Base-by-base conservation (phyloP, 2,888 invertebrate species). In the Gandaritis pyraliata region DNA sequence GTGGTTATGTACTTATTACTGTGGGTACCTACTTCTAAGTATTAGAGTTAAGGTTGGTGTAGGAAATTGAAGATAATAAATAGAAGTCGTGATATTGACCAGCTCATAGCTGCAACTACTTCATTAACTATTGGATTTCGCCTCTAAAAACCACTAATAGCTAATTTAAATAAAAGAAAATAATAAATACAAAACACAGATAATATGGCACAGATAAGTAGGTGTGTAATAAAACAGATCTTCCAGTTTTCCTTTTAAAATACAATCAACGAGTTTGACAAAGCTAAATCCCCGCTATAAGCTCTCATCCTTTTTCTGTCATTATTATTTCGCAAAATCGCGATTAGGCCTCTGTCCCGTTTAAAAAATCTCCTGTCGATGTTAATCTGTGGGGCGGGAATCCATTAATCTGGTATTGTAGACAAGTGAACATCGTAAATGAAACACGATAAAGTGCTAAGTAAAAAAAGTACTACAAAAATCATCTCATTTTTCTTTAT, bases 351-450 rank as follows among this genome's bases (percentile, higher is more conserved):
- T 57, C 39, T 53, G 45, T 58, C 49, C 38, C 47, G 16, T 55
- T 60, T 63, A 48, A 70, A 68, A 68, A 70, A 68, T 65, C 62
- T 58, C 54, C 65, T 65, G 74, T 74, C 76, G 77, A 78, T 77
- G 67, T 77, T 75, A 78, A 83, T 78, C 77, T 70, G 68, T 57
- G 65, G 70, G 72, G 74, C 71, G 72, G 66, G 46, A 39, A 33
- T 45, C 68, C 68, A 68, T 70, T 70, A 65, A 70, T 70, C 68
- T 65, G 49, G 48, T 48, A 23, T 61, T 43, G 16, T 49, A 54
- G 60, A 60, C 23, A 60, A 54, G 38, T 1, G 38, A 13, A 29
- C 16, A 54, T 54, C 23, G 23, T 23, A 3, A 23, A 23, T 23
- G 6, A 23, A 23, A 23, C 23, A 3, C 23, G 23, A n/a, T n/a